Base-by-base conservation (phyloP, 2,113 vertebrate genomes). In the Stigmatopora argus region DNA sequence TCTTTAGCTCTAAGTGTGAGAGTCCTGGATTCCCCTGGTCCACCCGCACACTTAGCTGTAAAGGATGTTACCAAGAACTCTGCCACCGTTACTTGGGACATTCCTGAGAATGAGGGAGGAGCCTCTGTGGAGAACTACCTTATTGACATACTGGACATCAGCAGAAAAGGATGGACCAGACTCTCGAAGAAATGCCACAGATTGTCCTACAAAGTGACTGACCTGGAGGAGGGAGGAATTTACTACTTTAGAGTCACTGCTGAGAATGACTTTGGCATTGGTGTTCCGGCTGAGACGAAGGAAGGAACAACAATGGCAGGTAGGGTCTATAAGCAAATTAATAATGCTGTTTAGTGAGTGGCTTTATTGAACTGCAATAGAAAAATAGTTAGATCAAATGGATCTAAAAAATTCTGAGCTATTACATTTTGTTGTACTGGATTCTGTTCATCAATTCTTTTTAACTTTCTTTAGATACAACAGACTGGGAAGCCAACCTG, bases 291-390 rank as follows among this genome's bases (percentile, higher is more conserved):
- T 76, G 96, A 98, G 87, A 98, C 91, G 17, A 96, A 92, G 72
- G 96, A 96, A 35, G 96, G 96, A 85, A 91, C 93, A 21, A 96
- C 95, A 92, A 94, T 97, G 87, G 94, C 91, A 95, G 96, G 97
- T 99, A 82, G 18, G 47, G 15, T 60, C n/a, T 67, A 13, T 34
- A 19, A 67, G 48, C 19, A 56, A 9, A 48, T 59, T 10, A 48
- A 8, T 11, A 21, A 49, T 51, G 62, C 13, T 13, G 38, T 48
- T 64, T 21, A 23, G 3, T 47, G n/a, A 2, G 3, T 21, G 10
- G 3, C 19, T 4, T 21, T 23, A 19, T 51, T 11, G 1, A 55
- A 12, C 51, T 12, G 15, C 45, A 15, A 4, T 47, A 55, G 23
- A 23, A 7, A 55, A 26, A 21, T 55, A 48, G n/a, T 51, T 1